Percentiles rank a stretch among this genome's conserved stretches.
phyloP scores from a whole-genome alignment of 1,140 invertebrate genomes.

The Papilio polyxenes region DNA sequence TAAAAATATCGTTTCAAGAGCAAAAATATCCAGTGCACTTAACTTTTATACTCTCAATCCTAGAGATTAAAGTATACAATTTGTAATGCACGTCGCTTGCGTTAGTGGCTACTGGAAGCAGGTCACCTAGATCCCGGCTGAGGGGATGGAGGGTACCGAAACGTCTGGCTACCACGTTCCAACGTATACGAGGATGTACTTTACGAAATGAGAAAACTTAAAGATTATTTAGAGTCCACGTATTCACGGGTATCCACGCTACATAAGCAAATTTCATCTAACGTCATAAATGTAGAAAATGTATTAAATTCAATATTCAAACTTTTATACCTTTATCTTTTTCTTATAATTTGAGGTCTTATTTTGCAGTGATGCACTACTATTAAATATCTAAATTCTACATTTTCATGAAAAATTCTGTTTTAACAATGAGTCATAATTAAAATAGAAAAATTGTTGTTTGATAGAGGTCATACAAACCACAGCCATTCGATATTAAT shows the following conservation, averaged over 20 bases:
- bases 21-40: conserved; percentile 12
- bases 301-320: no score
- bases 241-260: not conserved
- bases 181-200: conserved; percentile 31
- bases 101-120: conserved; percentile 41
- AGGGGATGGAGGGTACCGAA: conserved; percentile 22
- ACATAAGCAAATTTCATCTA: not conserved
- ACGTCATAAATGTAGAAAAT: not conserved
- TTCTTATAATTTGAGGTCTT: no score
- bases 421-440: not conserved
- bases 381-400: not conserved
- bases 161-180: conserved; percentile 36
- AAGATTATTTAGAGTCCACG: conserved; percentile 19
- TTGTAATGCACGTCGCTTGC: conserved; percentile 49
- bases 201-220: conserved; percentile 32
- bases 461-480: not conserved
- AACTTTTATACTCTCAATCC: conserved; percentile 38
- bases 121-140: conserved; percentile 47
- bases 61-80: conserved; percentile 49
- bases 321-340: no score
- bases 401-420: not conserved
- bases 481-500: conserved; percentile 17
- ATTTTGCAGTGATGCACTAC: no score
- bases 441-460: not conserved
- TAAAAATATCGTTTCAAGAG: conserved; percentile 35